These are phyloP conservation scores for Sogatella furcifera DNA, from an alignment of 1,140 invertebrate genomes.

Conservation along the genomic window DNA sequence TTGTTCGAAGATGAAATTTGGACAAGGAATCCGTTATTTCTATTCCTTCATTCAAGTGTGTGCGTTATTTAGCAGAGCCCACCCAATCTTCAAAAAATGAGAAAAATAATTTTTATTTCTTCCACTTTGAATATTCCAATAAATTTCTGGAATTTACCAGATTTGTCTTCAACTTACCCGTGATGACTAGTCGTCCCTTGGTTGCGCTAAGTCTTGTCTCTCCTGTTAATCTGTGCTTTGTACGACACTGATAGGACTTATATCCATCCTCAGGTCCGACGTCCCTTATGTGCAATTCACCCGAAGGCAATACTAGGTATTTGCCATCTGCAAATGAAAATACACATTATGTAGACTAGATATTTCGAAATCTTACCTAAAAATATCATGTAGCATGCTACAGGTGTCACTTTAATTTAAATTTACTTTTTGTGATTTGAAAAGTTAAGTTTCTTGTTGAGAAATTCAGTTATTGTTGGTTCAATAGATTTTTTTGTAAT, in stretches of 20 bases:
- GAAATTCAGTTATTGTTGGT: no score
- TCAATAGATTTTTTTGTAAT: no score
- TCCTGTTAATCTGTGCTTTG: conserved; percentile 84
- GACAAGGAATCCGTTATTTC: no score
- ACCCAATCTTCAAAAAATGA: no score
- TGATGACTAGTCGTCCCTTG: conserved; percentile 88
- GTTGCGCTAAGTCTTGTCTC: conserved; percentile 87
- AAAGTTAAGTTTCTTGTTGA: no score
- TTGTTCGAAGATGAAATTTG: no score
- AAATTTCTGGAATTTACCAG: neutral
- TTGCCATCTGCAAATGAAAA: conserved; percentile 61
- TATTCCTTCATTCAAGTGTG: no score
- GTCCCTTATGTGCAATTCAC: conserved; percentile 86
- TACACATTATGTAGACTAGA: neutral
- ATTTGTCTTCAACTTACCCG: conserved; percentile 60
- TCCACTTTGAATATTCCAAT: conserved; percentile 5
- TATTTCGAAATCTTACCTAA: no score
- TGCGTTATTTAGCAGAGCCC: no score
- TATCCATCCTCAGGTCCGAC: conserved; percentile 88
- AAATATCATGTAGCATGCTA: no score
- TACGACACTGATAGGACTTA: conserved; percentile 88
- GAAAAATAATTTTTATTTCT: neutral
- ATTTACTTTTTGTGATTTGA: no score
- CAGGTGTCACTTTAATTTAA: no score
- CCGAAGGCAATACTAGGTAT: conserved; percentile 85